Conservation (phyloP, 1,140 invertebrate genomes). For the Cyphomyrmex costatus region DNA sequence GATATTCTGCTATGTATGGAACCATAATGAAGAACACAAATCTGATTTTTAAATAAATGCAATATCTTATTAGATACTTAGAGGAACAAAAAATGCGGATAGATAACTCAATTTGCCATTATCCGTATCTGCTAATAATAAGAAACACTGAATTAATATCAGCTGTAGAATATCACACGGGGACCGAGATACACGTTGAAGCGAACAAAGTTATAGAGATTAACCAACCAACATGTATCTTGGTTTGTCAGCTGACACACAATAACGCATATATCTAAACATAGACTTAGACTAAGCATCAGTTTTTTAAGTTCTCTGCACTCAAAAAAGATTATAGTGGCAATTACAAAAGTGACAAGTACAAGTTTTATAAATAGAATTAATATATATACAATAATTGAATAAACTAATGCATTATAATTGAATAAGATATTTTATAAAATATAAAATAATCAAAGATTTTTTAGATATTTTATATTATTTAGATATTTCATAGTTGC, state of each 20-base stretch:
- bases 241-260: neutral
- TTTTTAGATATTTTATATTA: too few species aligned
- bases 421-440: too few species aligned
- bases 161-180: neutral
- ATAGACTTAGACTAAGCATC: too few species aligned
- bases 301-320: too few species aligned
- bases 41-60: neutral
- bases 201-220: neutral
- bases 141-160: neutral
- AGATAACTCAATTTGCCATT: neutral
- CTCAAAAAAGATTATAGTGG: too few species aligned
- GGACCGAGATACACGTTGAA: neutral
- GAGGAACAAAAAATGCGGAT: neutral
- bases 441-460: too few species aligned
- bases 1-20: neutral
- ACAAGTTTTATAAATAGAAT: too few species aligned
- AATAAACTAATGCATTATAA: too few species aligned
- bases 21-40: neutral
- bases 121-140: neutral
- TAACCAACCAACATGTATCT: slow-evolving; percentile 18
- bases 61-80: neutral
- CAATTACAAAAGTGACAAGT: too few species aligned
- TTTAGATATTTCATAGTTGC: too few species aligned
- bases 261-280: too few species aligned
- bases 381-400: too few species aligned